These are phyloP conservation scores for Atractosteus spatula DNA, from an alignment of 2,113 vertebrate genomes.

Conservation along the genomic window DNA sequence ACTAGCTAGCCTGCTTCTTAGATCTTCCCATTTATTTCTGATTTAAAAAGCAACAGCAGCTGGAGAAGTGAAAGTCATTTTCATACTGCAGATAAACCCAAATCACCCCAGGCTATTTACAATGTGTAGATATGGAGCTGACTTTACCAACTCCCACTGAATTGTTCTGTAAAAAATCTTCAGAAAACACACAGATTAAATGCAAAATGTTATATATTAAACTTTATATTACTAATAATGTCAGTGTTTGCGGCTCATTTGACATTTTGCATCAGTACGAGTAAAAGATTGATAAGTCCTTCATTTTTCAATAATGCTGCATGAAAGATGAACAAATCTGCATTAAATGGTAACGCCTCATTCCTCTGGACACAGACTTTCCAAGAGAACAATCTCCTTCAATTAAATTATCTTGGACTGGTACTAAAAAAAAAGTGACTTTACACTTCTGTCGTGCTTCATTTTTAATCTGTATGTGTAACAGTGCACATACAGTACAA, in stretches of 20 bases:
- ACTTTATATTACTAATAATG: constrained; percentile 49
- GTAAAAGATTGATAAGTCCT: not conserved
- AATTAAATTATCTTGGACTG: not conserved
- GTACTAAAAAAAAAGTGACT: too few species aligned
- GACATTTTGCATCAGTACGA: constrained; percentile 44
- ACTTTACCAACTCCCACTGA: constrained; percentile 57
- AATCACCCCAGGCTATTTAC: constrained; percentile 55
- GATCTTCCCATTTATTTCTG: constrained; percentile 34
- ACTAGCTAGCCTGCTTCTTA: not conserved
- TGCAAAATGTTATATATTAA: constrained; percentile 44
- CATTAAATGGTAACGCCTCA: not conserved
- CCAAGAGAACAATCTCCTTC: not conserved
- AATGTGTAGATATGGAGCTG: constrained; percentile 56
- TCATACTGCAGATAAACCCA: constrained; percentile 62
- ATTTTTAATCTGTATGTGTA: too few species aligned
- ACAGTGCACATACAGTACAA: too few species aligned
- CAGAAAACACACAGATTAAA: constrained; percentile 40
- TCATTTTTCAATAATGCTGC: not conserved
- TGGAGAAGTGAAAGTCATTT: constrained; percentile 49
- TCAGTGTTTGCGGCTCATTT: constrained; percentile 54
- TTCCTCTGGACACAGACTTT: not conserved
- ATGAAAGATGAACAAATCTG: not conserved
- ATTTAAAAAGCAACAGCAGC: constrained; percentile 43
- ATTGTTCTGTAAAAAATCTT: constrained; percentile 43
- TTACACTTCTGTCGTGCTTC: too few species aligned